Percentiles rank a stretch among this genome's conserved stretches.
phyloP scores from a whole-genome alignment of 1,140 invertebrate species.

The Musca vetustissima region DNA sequence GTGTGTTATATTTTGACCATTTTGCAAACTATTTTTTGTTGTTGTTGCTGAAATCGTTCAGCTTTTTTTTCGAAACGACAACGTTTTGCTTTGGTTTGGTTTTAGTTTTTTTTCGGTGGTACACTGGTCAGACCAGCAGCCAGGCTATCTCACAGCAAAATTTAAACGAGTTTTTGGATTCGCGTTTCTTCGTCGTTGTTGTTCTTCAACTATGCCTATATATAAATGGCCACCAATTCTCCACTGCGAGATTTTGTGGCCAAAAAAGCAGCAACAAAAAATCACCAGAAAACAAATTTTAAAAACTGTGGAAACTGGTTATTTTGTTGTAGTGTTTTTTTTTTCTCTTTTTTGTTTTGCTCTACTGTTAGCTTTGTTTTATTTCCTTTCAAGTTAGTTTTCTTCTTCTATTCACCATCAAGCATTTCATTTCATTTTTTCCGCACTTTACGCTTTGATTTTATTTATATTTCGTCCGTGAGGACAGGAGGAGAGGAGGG shows the following conservation, averaged over 20 bases:
- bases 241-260: not conserved
- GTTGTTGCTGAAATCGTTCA: too few species aligned
- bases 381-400: too few species aligned
- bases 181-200: not conserved
- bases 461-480: too few species aligned
- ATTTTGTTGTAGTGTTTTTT: too few species aligned
- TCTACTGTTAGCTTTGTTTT: conserved; percentile 7
- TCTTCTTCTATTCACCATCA: too few species aligned
- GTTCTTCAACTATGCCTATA: not conserved
- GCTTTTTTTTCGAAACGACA: too few species aligned
- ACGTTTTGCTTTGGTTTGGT: too few species aligned
- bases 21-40: conserved; percentile 1
- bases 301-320: conserved; percentile 5
- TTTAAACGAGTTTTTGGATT: conserved; percentile 12
- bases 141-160: not conserved
- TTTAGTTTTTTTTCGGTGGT: too few species aligned
- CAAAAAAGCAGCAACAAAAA: not conserved
- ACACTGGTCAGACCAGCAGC: not conserved
- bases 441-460: too few species aligned
- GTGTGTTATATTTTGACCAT: conserved; percentile 17
- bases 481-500: too few species aligned
- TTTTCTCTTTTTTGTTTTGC: not conserved
- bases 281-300: not conserved
- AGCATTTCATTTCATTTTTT: too few species aligned
- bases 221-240: too few species aligned